A percentile compares a stretch with the other conserved stretches of the same genome.
phyloP scores from a whole-genome alignment of 2,113 vertebrate species.

The Takifugu bimaculatus region DNA sequence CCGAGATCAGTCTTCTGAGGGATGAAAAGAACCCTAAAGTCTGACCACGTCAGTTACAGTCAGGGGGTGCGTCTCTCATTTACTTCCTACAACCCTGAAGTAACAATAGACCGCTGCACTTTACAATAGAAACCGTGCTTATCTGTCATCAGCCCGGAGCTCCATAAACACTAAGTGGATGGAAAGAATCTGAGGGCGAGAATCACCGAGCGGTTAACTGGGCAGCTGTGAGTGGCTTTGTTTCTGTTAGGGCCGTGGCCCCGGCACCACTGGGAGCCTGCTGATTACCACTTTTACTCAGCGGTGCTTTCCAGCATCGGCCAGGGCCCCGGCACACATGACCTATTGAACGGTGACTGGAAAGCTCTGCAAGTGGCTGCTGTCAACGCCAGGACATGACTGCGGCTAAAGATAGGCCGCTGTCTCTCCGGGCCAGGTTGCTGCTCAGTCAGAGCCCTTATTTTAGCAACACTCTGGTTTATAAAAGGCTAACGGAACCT shows the following conservation, averaged over 20 bases:
- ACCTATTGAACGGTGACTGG: slow-evolving; percentile 74
- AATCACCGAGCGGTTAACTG: slow-evolving; percentile 56
- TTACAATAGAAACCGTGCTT: slow-evolving; percentile 50
- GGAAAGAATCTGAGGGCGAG: slow-evolving; percentile 68
- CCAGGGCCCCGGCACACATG: slow-evolving; percentile 57
- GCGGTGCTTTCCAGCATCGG: slow-evolving; percentile 59
- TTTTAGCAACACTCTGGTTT: slow-evolving; percentile 88
- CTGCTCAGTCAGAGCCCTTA: slow-evolving; percentile 77
- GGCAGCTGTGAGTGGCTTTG: slow-evolving; percentile 58
- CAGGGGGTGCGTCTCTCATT: slow-evolving; percentile 4
- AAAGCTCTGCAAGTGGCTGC: slow-evolving; percentile 76
- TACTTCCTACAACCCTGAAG: slow-evolving; percentile 27
- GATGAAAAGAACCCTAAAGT: slow-evolving; percentile 1
- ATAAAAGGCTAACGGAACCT: slow-evolving; percentile 79
- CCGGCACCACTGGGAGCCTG: slow-evolving; percentile 20
- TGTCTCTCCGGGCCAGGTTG: slow-evolving; percentile 65
- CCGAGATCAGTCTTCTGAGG: too few species aligned
- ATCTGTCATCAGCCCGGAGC: slow-evolving; percentile 54
- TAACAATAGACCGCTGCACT: slow-evolving; percentile 45
- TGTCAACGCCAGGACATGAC: slow-evolving; percentile 85
- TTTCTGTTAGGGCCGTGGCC: slow-evolving; percentile 46
- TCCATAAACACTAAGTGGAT: slow-evolving; percentile 65
- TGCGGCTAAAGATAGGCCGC: slow-evolving; percentile 82
- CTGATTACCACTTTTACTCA: slow-evolving; percentile 55
- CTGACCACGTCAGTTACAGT: slow-evolving; percentile 20